These are phyloP conservation scores for Conger conger DNA, from an alignment of 2,113 vertebrate genomes.

Conservation along the genomic window DNA sequence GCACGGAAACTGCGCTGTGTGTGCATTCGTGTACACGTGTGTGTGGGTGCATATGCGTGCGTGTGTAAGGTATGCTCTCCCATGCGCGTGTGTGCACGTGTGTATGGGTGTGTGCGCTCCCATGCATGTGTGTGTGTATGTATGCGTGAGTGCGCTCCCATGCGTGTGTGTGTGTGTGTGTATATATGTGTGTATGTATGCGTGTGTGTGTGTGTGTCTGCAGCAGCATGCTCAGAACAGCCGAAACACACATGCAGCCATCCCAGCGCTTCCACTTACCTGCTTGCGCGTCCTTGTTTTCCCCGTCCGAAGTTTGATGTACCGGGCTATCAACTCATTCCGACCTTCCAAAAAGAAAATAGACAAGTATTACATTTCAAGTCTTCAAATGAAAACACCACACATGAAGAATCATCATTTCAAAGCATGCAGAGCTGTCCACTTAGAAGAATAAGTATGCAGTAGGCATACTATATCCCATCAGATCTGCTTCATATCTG, in stretches of 20 bases:
- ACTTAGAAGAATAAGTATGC: no score
- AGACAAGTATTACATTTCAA: conserved; percentile 4
- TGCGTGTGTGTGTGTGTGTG: no score
- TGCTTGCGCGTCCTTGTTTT: conserved; percentile 99
- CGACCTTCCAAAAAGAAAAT: conserved; percentile 74
- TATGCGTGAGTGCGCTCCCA: no score
- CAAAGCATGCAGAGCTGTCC: background rate
- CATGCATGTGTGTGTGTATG: no score
- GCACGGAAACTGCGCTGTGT: background rate
- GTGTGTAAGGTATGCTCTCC: background rate
- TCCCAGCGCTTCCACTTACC: conserved; percentile 74
- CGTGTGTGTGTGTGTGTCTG: conserved; percentile 13
- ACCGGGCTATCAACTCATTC: conserved; percentile 98
- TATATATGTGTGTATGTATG: background rate
- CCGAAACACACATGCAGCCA: conserved; percentile 68
- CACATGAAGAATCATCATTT: background rate
- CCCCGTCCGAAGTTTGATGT: conserved; percentile 98
- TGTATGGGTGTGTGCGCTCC: background rate
- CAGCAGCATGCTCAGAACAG: conserved; percentile 49
- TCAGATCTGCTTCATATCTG: background rate
- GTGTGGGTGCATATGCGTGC: background rate
- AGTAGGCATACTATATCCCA: no score
- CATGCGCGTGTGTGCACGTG: no score
- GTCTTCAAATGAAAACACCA: background rate
- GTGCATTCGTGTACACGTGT: background rate